Conservation (phyloP, 2,888 invertebrate genomes). For the Ectemnius cavifrons region DNA sequence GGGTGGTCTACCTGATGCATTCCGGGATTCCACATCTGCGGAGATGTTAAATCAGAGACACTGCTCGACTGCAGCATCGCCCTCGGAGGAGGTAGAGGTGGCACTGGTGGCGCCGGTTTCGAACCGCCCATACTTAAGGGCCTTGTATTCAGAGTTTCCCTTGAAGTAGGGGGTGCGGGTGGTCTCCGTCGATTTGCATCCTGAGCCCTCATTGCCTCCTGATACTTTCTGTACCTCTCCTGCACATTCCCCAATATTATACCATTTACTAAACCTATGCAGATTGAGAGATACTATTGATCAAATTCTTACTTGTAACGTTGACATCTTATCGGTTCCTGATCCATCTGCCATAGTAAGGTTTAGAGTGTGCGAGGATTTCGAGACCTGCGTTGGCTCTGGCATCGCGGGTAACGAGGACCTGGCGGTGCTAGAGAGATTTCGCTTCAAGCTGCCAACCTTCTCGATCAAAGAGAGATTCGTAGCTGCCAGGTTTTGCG, state of each 20-base stretch:
- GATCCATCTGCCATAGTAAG: constrained; percentile 50
- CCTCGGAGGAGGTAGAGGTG: constrained; percentile 66
- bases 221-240: constrained; percentile 77
- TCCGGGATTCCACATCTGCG: constrained; percentile 70
- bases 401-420: constrained; percentile 67
- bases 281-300: background rate
- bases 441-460: constrained; percentile 68
- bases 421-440: constrained; percentile 61
- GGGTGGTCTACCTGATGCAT: constrained; percentile 81
- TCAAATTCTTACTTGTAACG: constrained; percentile 69
- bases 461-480: constrained; percentile 69
- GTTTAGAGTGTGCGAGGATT: constrained; percentile 63
- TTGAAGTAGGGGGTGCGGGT: constrained; percentile 58
- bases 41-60: constrained; percentile 72
- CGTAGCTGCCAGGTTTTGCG: constrained; percentile 67
- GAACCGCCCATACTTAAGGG: constrained; percentile 66
- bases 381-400: constrained; percentile 55
- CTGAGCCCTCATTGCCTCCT: constrained; percentile 80
- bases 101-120: constrained; percentile 50
- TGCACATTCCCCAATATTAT: constrained; percentile 37
- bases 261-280: background rate
- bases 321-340: constrained; percentile 75
- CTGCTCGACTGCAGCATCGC: constrained; percentile 74
- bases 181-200: constrained; percentile 77
- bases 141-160: constrained; percentile 64